These are phyloP conservation scores for Cynocephalus volans DNA, from an alignment of 2,113 vertebrate species.

Conservation along the genomic window DNA sequence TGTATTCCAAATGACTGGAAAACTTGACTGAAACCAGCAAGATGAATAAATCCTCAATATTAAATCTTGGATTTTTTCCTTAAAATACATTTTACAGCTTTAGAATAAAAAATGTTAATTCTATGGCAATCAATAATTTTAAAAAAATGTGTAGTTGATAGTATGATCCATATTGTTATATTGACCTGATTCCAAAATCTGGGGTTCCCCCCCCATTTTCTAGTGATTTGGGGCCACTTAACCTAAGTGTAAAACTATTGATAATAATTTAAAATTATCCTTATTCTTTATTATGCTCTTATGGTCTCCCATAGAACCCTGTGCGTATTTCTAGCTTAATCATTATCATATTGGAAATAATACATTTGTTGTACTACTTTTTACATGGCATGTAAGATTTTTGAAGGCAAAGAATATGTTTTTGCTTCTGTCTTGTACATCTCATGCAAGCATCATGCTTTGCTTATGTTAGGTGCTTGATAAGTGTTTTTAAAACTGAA, in stretches of 20 bases:
- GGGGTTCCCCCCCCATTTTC: background rate
- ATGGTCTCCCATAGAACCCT: background rate
- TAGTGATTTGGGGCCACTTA: background rate
- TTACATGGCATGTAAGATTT: background rate
- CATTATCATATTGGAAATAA: background rate
- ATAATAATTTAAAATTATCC: background rate
- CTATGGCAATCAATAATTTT: background rate
- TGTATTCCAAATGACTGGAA: background rate
- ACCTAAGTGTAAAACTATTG: background rate
- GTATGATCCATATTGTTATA: background rate
- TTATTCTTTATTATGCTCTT: background rate
- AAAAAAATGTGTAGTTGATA: background rate
- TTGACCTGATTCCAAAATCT: background rate
- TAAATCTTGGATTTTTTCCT: background rate
- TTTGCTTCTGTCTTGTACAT: background rate
- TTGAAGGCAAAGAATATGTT: background rate
- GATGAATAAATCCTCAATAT: background rate
- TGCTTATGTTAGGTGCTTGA: background rate
- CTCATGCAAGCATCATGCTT: background rate
- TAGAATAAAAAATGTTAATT: conserved; percentile 1
- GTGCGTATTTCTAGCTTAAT: background rate
- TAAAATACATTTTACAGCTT: background rate
- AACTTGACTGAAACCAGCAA: background rate
- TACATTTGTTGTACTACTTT: background rate
- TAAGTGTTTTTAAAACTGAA: conserved; percentile 1